A percentile compares a stretch with the other conserved stretches of the same genome.
Evolutionary conservation across 2,888 invertebrate genomes (phyloP).

Genomic region (Nomada lathburiana): DNA sequence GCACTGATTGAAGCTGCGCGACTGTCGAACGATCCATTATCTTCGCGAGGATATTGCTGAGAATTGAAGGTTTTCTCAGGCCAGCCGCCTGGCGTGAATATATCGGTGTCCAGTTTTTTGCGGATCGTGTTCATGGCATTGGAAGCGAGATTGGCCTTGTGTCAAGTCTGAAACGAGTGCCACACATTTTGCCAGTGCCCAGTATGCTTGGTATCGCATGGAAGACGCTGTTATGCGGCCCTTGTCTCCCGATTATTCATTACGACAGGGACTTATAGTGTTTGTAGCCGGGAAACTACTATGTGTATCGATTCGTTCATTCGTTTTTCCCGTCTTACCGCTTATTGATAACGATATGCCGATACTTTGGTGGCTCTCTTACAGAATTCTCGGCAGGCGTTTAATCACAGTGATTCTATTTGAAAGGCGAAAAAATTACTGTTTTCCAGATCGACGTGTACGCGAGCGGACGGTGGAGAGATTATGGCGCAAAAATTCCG

Average conservation of each 20-base stretch:
- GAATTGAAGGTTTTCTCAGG: neutral
- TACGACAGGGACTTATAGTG: conserved; percentile 6
- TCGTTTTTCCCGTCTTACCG: neutral
- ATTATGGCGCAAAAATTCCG: conserved; percentile 87
- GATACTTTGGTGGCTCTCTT: neutral
- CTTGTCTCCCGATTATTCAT: conserved; percentile 51
- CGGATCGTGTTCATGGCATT: conserved; percentile 68
- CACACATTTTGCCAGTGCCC: conserved; percentile 53
- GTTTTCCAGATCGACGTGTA: conserved; percentile 86
- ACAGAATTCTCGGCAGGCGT: neutral
- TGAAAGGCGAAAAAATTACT: neutral
- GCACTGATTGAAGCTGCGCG: neutral
- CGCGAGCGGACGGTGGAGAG: conserved; percentile 87
- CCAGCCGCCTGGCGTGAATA: conserved; percentile 26
- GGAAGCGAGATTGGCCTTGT: conserved; percentile 63
- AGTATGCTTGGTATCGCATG: conserved; percentile 37
- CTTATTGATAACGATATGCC: neutral
- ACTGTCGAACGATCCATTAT: neutral
- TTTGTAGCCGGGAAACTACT: conserved; percentile 14
- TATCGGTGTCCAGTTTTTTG: conserved; percentile 51
- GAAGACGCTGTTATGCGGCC: conserved; percentile 43
- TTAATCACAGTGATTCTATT: neutral
- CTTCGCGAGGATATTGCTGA: neutral
- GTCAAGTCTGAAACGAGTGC: conserved; percentile 64
- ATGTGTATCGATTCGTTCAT: neutral